Conservation (phyloP, 2,113 vertebrate genomes). For the Aphelocoma coerulescens region DNA sequence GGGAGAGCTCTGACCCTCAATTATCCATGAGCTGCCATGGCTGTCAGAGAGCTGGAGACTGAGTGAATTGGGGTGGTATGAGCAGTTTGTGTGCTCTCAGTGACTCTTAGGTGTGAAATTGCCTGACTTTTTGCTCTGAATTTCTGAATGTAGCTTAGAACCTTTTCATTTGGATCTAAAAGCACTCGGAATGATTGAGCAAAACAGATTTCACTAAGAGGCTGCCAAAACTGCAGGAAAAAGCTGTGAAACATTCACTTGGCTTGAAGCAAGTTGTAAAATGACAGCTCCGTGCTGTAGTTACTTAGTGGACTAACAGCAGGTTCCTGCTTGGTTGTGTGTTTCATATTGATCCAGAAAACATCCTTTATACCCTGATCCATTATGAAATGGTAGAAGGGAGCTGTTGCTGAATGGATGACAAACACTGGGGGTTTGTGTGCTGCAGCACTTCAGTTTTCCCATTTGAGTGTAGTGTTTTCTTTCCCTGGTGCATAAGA, state of each 20-base stretch:
- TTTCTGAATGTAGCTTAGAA: slow-evolving; percentile 20
- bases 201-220: slow-evolving; percentile 36
- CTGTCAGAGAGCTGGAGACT: background rate
- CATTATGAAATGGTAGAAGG: background rate
- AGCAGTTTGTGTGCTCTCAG: background rate
- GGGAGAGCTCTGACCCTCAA: background rate
- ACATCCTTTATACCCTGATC: background rate
- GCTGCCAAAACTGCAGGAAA: slow-evolving; percentile 7
- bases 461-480: background rate
- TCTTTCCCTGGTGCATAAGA: background rate
- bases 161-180: background rate
- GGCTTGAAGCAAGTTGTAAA: background rate
- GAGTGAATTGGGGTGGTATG: background rate
- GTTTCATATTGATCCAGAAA: slow-evolving; percentile 10
- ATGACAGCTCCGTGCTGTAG: slow-evolving; percentile 53
- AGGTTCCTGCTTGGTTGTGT: slow-evolving; percentile 25
- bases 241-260: slow-evolving; percentile 53
- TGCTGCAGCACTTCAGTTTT: background rate
- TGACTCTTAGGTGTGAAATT: background rate
- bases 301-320: slow-evolving; percentile 37
- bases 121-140: background rate
- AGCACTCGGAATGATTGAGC: background rate
- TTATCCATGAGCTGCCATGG: background rate
- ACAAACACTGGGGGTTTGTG: background rate
- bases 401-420: background rate